A percentile compares a stretch with the other conserved stretches of the same genome.
Conservation (phyloP, 2,888 invertebrate species). For the Archips xylosteana region DNA sequence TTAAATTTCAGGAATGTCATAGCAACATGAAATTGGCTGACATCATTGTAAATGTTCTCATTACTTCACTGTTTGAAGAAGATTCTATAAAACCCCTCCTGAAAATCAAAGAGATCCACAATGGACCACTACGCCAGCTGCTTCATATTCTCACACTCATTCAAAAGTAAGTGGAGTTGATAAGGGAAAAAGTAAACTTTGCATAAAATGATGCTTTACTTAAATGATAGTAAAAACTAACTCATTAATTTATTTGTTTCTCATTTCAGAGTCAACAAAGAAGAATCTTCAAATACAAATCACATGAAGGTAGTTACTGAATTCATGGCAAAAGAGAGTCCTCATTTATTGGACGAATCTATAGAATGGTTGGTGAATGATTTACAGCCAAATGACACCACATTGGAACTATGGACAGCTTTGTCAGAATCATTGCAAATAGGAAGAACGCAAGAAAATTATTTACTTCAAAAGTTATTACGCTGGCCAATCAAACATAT, state of each 20-base stretch:
- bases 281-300: conserved; percentile 49
- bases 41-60: conserved; percentile 54
- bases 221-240: background rate
- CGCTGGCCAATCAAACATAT: conserved; percentile 66
- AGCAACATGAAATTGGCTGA: conserved; percentile 49
- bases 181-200: background rate
- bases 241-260: background rate
- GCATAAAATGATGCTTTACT: background rate
- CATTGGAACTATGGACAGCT: conserved; percentile 65
- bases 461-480: conserved; percentile 51
- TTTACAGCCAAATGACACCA: conserved; percentile 51
- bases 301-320: conserved; percentile 53
- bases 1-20: conserved; percentile 51
- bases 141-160: conserved; percentile 51
- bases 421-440: conserved; percentile 57
- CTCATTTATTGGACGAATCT: conserved; percentile 41
- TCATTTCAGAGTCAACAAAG: conserved; percentile 55
- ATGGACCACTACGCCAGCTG: conserved; percentile 54
- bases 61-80: conserved; percentile 57
- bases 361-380: conserved; percentile 51
- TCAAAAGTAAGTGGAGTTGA: conserved; percentile 51
- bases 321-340: conserved; percentile 50
- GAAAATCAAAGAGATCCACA: conserved; percentile 47
- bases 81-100: conserved; percentile 53
- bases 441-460: conserved; percentile 44